These are phyloP conservation scores for Pseudochirops cupreus DNA, from an alignment of 2,797 vertebrate genomes.

Conservation along the genomic window DNA sequence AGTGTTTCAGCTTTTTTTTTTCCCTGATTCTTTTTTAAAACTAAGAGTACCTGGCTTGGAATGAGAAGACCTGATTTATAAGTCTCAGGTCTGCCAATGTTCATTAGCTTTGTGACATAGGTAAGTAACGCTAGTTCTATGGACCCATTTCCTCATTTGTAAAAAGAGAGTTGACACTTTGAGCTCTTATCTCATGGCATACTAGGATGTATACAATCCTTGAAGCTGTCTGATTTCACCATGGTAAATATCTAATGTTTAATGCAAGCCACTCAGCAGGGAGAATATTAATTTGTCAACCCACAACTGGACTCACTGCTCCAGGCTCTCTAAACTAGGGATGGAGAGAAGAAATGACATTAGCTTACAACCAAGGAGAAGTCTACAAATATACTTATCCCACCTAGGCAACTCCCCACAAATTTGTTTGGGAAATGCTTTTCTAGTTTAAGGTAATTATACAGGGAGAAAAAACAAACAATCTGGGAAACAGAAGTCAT, in stretches of 20 bases:
- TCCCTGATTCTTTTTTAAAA: background rate
- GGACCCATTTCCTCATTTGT: background rate
- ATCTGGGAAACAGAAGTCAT: background rate
- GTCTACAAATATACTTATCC: background rate
- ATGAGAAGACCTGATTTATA: background rate
- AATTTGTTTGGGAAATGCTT: background rate
- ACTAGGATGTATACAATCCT: background rate
- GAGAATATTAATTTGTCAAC: background rate
- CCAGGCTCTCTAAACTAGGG: background rate
- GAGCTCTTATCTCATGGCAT: background rate
- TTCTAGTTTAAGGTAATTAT: background rate
- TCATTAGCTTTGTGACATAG: background rate
- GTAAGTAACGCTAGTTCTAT: background rate
- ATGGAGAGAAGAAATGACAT: background rate
- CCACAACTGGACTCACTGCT: background rate
- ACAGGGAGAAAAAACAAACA: background rate
- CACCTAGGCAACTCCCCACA: background rate
- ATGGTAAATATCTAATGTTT: background rate
- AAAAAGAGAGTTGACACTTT: background rate
- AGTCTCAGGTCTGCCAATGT: background rate
- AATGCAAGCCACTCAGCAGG: background rate
- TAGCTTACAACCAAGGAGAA: background rate
- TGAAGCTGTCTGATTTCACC: background rate
- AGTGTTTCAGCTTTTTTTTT: background rate
- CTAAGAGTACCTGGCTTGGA: background rate